Evolutionary conservation across 2,797 vertebrate genomes (phyloP).

Genomic region (Manis javanica): DNA sequence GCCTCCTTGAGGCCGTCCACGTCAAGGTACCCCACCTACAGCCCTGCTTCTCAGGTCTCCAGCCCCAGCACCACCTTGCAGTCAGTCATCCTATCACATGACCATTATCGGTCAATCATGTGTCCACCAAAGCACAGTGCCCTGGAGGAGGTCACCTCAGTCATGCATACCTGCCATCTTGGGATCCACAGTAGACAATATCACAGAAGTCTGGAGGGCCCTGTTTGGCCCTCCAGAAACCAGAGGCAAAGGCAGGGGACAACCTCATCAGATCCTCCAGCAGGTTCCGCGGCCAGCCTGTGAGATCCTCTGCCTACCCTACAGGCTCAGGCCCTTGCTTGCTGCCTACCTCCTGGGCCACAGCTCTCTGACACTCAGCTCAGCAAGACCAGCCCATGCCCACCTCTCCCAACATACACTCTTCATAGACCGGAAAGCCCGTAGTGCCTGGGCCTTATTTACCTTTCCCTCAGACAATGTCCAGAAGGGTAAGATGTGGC

Average conservation of each 20-base stretch:
- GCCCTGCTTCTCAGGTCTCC: not conserved
- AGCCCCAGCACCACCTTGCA: not conserved
- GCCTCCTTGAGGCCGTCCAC: not conserved
- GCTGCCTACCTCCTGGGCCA: not conserved
- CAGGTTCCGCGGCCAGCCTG: not conserved
- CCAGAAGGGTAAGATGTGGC: not conserved
- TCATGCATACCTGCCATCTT: not conserved
- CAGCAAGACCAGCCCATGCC: not conserved
- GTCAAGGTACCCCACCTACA: not conserved
- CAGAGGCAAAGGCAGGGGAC: not conserved
- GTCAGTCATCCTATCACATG: not conserved
- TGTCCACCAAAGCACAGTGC: not conserved
- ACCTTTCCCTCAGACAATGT: not conserved
- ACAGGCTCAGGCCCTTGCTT: not conserved
- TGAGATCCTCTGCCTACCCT: not conserved
- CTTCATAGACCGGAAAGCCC: not conserved
- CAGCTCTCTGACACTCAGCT: not conserved
- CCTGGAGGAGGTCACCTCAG: not conserved
- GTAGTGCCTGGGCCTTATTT: fast-evolving
- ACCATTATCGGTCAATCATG: not conserved
- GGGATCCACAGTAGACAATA: not conserved
- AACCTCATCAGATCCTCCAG: not conserved
- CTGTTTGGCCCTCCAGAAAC: not conserved
- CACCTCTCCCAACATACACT: not conserved
- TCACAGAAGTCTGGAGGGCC: not conserved